These are phyloP conservation scores for Drosophila chauvacae DNA, from an alignment of 1,140 invertebrate species.

Conservation along the genomic window DNA sequence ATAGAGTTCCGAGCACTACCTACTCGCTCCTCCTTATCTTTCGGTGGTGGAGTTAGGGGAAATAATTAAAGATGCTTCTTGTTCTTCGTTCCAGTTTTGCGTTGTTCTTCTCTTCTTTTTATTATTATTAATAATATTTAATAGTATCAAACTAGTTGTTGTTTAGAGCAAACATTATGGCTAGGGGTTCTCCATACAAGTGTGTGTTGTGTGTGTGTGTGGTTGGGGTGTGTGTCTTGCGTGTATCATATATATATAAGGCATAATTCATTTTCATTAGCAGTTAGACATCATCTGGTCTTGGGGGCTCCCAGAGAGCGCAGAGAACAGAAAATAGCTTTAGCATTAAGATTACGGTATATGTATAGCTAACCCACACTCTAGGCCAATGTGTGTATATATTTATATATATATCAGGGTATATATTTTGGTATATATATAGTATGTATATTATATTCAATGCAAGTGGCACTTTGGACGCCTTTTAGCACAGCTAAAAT, in stretches of 20 bases:
- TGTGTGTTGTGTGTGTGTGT: slow-evolving; percentile 9
- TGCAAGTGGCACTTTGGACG: slow-evolving; percentile 63
- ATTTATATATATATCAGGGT: slow-evolving; percentile 26
- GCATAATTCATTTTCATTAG: slow-evolving; percentile 74
- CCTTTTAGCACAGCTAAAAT: slow-evolving; percentile 74
- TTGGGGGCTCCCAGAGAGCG: slow-evolving; percentile 29
- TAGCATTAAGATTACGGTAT: slow-evolving; percentile 33
- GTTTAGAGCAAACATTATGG: slow-evolving; percentile 49
- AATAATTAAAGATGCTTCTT: slow-evolving; percentile 24
- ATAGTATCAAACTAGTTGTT: slow-evolving; percentile 46
- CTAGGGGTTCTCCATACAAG: slow-evolving; percentile 36
- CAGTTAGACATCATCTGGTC: slow-evolving; percentile 52
- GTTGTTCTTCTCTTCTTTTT: slow-evolving; percentile 37
- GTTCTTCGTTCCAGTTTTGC: slow-evolving; percentile 51
- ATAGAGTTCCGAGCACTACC: background rate
- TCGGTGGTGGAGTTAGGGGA: background rate
- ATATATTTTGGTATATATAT: slow-evolving; percentile 41
- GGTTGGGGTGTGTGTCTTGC: slow-evolving; percentile 8
- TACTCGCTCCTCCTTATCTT: slow-evolving; percentile 13
- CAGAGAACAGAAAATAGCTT: slow-evolving; percentile 35
- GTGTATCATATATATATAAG: slow-evolving; percentile 37
- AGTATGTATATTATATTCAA: slow-evolving; percentile 42
- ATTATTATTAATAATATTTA: slow-evolving; percentile 41
- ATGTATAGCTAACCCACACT: slow-evolving; percentile 44
- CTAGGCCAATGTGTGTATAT: slow-evolving; percentile 24